Evolutionary conservation across 2,797 vertebrate species (phyloP), one percentile per base, ranked within the genome.

Genomic region (Pipistrellus pygmaeus): DNA sequence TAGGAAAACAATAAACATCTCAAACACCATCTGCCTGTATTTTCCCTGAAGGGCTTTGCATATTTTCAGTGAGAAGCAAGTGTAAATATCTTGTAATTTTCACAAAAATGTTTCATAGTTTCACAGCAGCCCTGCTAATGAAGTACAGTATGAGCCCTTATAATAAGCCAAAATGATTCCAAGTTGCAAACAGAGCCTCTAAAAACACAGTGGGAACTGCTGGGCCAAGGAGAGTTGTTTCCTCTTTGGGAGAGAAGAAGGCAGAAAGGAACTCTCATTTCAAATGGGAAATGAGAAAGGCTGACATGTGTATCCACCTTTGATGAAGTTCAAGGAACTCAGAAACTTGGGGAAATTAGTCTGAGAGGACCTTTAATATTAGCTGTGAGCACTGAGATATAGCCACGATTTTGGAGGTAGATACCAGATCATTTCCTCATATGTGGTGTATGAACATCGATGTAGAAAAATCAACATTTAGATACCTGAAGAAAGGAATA

Each of bases 41-140:
- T 95, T 98, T 97, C 90, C 89, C 93, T 78, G 91, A 97, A 97
- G 76, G 55, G 2, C 3, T 98, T 97, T 96, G 69, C 53, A 88
- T 96, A 94, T 94, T 97, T 98, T 97, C 89, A 95, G 27, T 68
- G 94, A 97, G 86, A 97, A 97, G 96, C 91, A 0, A 91, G 44
- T 96, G 91, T 97, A 97, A 97, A 96, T 96, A 97, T 96, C 96
- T 94, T 96, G 46, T 66, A 90, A 66, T 97, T 98, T 98, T 98
- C 91, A 96, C 93, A 84, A 96, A 98, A 98, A 97, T 90, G 3
- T 96, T 98, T 95, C 75, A 92, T 97, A 96, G 96, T 96, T 98
- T 98, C 93, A 95, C 76, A 96, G 92, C 92, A 92, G 78, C 72
- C 48, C 17, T 94, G 60, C 90, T 97, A 98, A 98, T 97, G 88